Evolutionary conservation across 2,797 vertebrate species (phyloP), one percentile per base, ranked within the genome.

Genomic region (Octomys mimax): DNA sequence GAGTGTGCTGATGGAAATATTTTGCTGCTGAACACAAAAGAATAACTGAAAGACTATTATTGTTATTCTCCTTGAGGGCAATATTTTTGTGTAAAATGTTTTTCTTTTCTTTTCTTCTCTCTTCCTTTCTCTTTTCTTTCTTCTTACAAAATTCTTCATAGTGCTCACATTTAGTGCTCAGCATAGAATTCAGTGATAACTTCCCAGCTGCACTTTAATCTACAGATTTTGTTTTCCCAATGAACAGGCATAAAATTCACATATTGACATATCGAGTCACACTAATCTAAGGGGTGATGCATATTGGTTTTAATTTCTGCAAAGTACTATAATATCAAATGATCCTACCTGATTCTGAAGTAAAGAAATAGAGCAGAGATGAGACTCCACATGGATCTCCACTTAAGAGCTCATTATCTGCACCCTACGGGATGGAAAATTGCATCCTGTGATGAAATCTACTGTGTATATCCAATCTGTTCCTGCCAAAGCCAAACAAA

Each of bases 111-210:
- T 92, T 68, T 73, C 31, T 42, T 42, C 5, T 33, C 36, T 42
- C 39, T 22, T 36, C 36, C 24, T 46, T 46, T 73, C 36, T 42
- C 18, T 75, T 42, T 46, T 46, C 36, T 46, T 46, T 49, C 42
- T 14, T 46, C 13, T 46, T 64, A 68, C 31, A 19, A 92, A 1
- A 7, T 3, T 3, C 6, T 75, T 93, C 1, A 42, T 31, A 82
- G 12, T 28, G 9, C 92, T 33, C 33, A 19, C 5, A 9, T 22
- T 86, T 39, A 6, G 2, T 18, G 12, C 64, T 24, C 70, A 1
- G n/a, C 49, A 0, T 0, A 0, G 2, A 3, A 77, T 11, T 22
- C 77, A 87, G 16, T 91, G 26, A 75, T 0, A 3, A 2, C 0
- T 61, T 84, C 87, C 61, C 71, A 90, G 18, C 0, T 8, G 18